Evolutionary conservation across 1,140 invertebrate species (phyloP), one percentile per base, ranked within the genome.

Genomic region (Drosophila sproati): DNA sequence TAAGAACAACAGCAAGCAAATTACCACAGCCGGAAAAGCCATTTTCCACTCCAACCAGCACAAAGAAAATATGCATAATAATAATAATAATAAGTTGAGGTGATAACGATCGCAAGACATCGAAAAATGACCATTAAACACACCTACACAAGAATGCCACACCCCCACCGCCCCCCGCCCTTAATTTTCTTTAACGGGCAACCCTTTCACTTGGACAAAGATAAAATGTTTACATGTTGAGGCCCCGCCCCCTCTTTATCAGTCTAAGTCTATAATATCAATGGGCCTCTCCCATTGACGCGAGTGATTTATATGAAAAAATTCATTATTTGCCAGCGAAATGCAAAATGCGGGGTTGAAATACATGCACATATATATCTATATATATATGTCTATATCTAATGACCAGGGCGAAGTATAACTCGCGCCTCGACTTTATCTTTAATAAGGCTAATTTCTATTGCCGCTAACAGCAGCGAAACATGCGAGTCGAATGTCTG

Each of bases 381-480:
- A 20, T 20, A 20, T 20, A 20, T 20, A 20, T 20, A 20, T 20
- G 20, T 20, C 20, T 20, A 20, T 20, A 20, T 20, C 20, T 88
- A 88, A 88, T 87, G 77, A 79, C 76, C 29, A 32, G 56, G 37
- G 54, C 69, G 70, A 72, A 88, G 74, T 77, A 77, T 80, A 80
- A 74, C 78, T 73, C 66, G 56, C 52, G 56, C 52, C 73, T 71
- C 56, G 34, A 69, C 83, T 81, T 83, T 90, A 85, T 89, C 85
- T 89, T 89, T 89, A 89, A 89, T 89, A 89, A 81, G 78, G 78
- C 86, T 89, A 89, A 89, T 89, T 89, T 85, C 86, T 89, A 89
- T 81, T 73, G 75, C 75, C 69, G 75, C 86, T 89, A 89, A 89
- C 85, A 90, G 85, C 75, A 20, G 32, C 50, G 69, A 74, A 81